A percentile compares a stretch with the other conserved stretches of the same genome.
Conservation (phyloP, 2,888 invertebrate species). For the Lepidochitona cinerea region DNA sequence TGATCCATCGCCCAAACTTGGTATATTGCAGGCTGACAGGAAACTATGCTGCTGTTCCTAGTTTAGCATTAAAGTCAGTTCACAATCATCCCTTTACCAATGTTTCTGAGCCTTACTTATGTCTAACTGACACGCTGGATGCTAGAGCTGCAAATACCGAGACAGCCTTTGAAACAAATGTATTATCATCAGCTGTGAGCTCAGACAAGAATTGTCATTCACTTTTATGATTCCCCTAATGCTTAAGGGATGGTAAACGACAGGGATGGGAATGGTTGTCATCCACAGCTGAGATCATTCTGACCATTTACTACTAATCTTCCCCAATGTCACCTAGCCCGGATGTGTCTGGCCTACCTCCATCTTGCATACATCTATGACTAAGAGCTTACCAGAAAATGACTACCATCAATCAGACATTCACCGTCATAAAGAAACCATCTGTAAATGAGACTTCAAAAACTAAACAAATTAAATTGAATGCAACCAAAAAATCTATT, state of each 20-base stretch:
- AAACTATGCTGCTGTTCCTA: neutral
- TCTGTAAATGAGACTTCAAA: no score
- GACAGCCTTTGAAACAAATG: neutral
- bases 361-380: no score
- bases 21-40: neutral
- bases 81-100: neutral
- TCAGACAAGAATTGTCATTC: neutral
- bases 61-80: neutral
- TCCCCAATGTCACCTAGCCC: no score
- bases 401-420: no score
- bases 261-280: neutral
- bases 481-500: no score
- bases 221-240: neutral
- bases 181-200: neutral
- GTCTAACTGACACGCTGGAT: no score
- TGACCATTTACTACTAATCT: no score
- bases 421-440: no score
- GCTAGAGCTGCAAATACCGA: no score
- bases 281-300: neutral
- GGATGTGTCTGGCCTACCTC: no score
- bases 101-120: constrained; percentile 1
- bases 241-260: neutral
- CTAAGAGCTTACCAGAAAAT: no score
- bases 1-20: constrained; percentile 1
- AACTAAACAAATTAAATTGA: no score